These are phyloP conservation scores for Amblyraja radiata DNA, from an alignment of 2,797 vertebrate genomes.

Conservation along the genomic window DNA sequence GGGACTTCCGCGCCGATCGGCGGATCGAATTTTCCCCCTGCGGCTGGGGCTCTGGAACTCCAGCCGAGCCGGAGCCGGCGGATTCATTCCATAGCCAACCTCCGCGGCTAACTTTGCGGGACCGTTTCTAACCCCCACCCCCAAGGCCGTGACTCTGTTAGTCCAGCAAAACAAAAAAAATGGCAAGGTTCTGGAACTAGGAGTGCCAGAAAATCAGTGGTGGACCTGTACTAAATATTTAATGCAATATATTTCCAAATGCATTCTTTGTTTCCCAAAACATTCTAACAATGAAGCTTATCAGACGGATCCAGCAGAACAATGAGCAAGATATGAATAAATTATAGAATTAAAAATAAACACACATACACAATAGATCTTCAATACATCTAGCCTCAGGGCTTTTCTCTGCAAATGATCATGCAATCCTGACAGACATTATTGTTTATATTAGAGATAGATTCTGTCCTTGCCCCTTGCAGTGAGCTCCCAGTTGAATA, in stretches of 20 bases:
- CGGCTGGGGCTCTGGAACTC: no score
- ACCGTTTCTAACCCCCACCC: no score
- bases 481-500: background rate
- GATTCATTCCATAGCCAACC: no score
- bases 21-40: no score
- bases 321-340: background rate
- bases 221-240: no score
- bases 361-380: background rate
- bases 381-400: background rate
- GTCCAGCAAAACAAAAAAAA: no score
- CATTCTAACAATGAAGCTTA: background rate
- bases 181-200: no score
- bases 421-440: background rate
- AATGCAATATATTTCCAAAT: background rate
- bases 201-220: no score
- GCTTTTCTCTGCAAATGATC: background rate
- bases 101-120: no score
- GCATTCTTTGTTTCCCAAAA: background rate
- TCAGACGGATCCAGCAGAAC: background rate
- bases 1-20: no score
- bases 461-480: slow-evolving; percentile 2
- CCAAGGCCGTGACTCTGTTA: no score
- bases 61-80: no score
- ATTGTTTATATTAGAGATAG: background rate
- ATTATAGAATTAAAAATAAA: slow-evolving; percentile 3